These are phyloP conservation scores for Microtus obscurus DNA, from an alignment of 2,797 vertebrate species.

Conservation along the genomic window DNA sequence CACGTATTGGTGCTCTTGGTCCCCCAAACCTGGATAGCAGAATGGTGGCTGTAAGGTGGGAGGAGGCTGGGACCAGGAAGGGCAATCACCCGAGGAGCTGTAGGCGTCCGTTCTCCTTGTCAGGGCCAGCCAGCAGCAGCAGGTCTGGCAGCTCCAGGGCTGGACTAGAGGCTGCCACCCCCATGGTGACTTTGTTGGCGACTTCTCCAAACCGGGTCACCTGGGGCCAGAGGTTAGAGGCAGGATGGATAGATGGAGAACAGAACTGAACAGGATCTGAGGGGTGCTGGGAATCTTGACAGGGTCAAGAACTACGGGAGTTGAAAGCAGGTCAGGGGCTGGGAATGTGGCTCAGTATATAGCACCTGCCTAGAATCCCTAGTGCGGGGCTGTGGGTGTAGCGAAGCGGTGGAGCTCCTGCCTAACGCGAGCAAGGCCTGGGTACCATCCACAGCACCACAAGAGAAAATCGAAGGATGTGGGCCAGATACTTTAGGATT, in stretches of 20 bases:
- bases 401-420: neutral
- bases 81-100: constrained; percentile 83
- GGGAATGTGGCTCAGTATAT: neutral
- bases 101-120: constrained; percentile 59
- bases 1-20: neutral
- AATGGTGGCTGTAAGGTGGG: neutral
- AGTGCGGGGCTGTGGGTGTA: neutral
- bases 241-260: neutral
- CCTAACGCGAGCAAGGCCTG: neutral
- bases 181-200: constrained; percentile 85
- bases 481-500: neutral
- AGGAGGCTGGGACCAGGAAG: neutral
- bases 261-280: neutral
- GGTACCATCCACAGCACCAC: neutral
- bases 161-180: constrained; percentile 83
- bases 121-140: constrained; percentile 82
- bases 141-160: constrained; percentile 84
- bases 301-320: neutral
- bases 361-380: neutral
- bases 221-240: constrained; percentile 65
- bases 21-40: neutral
- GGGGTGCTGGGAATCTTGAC: neutral
- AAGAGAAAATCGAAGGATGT: too few species aligned
- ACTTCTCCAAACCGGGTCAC: constrained; percentile 84
- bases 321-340: neutral